Evolutionary conservation across 30 jellyfish, hydroid and myxozoan species (phyloP).

Genomic region (Cassiopea andromeda): DNA sequence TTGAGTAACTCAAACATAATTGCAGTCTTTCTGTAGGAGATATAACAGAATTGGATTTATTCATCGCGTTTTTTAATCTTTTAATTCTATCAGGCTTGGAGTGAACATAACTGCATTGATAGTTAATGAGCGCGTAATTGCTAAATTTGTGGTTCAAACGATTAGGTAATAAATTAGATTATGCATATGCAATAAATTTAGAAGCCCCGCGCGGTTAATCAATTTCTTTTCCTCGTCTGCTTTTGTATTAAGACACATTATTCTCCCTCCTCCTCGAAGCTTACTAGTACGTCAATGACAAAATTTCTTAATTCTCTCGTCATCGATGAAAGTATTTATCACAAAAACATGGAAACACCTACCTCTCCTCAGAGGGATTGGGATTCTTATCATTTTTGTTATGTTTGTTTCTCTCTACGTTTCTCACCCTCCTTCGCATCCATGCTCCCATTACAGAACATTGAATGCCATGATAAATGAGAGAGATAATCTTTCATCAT

Average conservation of each 20-base stretch:
- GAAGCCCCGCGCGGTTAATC: slow-evolving; percentile 51
- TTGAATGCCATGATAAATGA: too few species aligned
- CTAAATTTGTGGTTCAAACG: slow-evolving; percentile 37
- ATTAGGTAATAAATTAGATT: slow-evolving; percentile 47
- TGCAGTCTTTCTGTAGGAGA: neutral
- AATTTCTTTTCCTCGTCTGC: slow-evolving; percentile 33
- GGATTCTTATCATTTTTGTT: too few species aligned
- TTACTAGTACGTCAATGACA: too few species aligned
- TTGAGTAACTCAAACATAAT: neutral
- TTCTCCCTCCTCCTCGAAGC: neutral
- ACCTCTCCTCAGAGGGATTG: too few species aligned
- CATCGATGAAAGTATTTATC: too few species aligned
- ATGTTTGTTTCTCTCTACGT: too few species aligned
- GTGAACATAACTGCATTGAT: slow-evolving; percentile 49
- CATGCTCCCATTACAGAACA: too few species aligned
- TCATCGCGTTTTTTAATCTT: slow-evolving; percentile 13
- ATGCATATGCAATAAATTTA: slow-evolving; percentile 21
- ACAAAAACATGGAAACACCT: too few species aligned
- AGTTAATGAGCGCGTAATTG: slow-evolving; percentile 59
- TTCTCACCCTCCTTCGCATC: too few species aligned
- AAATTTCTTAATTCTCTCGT: too few species aligned
- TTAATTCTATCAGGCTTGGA: slow-evolving; percentile 46
- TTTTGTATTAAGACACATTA: slow-evolving; percentile 29
- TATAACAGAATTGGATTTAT: slow-evolving; percentile 36
- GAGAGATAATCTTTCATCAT: too few species aligned